phyloP scores from a whole-genome alignment of 2,113 vertebrate species.

The Paramisgurnus dabryanus region DNA sequence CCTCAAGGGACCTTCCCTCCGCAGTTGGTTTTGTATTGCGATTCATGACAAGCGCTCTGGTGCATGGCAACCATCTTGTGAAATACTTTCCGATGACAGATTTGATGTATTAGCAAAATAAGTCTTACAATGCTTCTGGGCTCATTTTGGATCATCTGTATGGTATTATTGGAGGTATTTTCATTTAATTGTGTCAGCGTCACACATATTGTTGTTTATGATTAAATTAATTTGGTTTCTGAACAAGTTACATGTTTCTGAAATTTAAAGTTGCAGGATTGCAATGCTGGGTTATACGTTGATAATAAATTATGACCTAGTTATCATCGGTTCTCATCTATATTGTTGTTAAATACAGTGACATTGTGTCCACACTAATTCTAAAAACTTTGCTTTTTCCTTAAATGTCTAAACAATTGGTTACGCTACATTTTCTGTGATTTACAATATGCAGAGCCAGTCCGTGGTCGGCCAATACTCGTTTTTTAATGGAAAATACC shows the following conservation, averaged over 20 bases:
- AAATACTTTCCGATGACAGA: neutral
- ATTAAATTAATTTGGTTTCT: neutral
- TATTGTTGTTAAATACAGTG: constrained; percentile 67
- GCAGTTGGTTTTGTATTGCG: constrained; percentile 66
- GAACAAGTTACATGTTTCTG: neutral
- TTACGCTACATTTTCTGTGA: too few relatives aligned
- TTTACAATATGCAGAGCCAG: too few relatives aligned
- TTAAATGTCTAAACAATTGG: too few relatives aligned
- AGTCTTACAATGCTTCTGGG: neutral
- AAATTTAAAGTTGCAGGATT: neutral
- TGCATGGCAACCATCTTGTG: constrained; percentile 46
- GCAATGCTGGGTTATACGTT: constrained; percentile 55
- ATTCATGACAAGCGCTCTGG: constrained; percentile 62
- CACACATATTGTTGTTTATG: neutral
- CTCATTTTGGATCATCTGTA: neutral
- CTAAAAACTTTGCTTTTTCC: constrained; percentile 36
- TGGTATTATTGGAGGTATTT: too few relatives aligned
- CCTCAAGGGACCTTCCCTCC: constrained; percentile 64
- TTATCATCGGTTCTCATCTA: constrained; percentile 69
- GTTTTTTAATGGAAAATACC: too few relatives aligned
- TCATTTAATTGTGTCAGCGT: too few relatives aligned
- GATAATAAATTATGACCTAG: constrained; percentile 76
- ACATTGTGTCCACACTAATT: constrained; percentile 67
- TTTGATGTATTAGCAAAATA: constrained; percentile 26
- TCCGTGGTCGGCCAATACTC: too few relatives aligned